A percentile compares a stretch with the other conserved stretches of the same genome.
Evolutionary conservation across 2,113 vertebrate species (phyloP).

Genomic region (Fregata magnificens): DNA sequence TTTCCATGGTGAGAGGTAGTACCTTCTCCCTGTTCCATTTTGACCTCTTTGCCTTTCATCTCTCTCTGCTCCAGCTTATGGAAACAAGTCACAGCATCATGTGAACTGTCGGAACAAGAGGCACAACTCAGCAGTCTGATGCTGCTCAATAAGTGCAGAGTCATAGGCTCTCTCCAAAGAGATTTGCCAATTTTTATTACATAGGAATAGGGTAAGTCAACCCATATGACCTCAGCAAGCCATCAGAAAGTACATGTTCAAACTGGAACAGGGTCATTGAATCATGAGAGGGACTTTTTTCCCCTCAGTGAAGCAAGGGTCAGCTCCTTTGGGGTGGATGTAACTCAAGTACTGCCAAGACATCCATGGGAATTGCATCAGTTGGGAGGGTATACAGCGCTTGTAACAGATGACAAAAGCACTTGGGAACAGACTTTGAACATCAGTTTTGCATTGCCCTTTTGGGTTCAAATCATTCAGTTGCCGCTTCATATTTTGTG

Average conservation of each 20-base stretch:
- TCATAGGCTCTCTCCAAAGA: background rate
- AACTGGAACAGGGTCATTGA: background rate
- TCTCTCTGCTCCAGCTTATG: background rate
- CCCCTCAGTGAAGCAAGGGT: background rate
- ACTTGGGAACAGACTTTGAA: background rate
- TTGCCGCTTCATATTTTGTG: background rate
- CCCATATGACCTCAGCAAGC: background rate
- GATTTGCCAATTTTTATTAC: background rate
- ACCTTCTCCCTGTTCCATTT: background rate
- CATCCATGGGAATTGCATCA: constrained; percentile 45
- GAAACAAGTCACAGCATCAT: background rate
- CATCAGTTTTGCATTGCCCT: background rate
- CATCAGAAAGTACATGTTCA: background rate
- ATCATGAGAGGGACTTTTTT: background rate
- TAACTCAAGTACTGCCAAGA: constrained; percentile 11
- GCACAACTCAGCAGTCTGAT: background rate
- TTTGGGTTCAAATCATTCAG: background rate
- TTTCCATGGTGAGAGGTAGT: background rate
- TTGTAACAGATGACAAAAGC: background rate
- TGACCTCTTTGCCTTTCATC: background rate
- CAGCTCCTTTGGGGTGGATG: constrained; percentile 8
- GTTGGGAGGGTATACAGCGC: background rate
- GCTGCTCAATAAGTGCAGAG: background rate
- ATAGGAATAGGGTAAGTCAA: background rate
- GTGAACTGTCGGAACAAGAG: background rate